Evolutionary conservation across 2,113 vertebrate species (phyloP), one percentile per base, ranked within the genome.

Genomic region (Ailurus styani): DNA sequence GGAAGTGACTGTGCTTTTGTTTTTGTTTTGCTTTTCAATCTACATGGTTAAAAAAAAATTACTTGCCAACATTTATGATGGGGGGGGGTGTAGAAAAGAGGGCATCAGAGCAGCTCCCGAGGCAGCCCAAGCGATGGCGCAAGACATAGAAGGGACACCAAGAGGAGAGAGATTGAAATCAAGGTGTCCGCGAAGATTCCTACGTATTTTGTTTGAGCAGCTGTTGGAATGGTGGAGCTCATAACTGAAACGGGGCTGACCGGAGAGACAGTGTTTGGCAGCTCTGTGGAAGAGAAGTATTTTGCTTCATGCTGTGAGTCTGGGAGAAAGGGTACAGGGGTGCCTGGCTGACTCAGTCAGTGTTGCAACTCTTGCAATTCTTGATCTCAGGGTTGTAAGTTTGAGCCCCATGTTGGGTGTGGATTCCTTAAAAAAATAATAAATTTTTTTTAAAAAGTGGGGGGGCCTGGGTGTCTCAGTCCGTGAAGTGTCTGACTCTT

Each of bases 1-100:
- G 47, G 40, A 91, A 84, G 73, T 45, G 50, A 87, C 83, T 54
- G 27, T 40, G 57, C 86, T 60, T 84, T 83, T 78, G 25, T 87
- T 84, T 89, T 70, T 72, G 17, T 92, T 81, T 68, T 64, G 45
- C 29, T 89, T 93, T 40, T 70, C 15, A 21, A 11, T 52, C 45
- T 92, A 20, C 45, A 45, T 10, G n/a, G 37, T 50, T 27, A 25
- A 82, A 27, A 64, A 75, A 57, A 21, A 88, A 89, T 29, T 62
- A 57, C 31, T 87, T 90, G 84, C 40, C 54, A 68, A 13, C n/a
- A 45, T 81, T 70, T 20, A 6, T 55, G 68, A 18, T 42, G 70
- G 6, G 23, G n/a, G 17, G 25, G 18, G n/a, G 17, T 20, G 18
- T 40, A 31, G 90, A 70, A 55, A 68, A 29, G 0, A 45, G 40